phyloP scores from a whole-genome alignment of 64 coral and sea anemone genomes.

The Acropora yongei region DNA sequence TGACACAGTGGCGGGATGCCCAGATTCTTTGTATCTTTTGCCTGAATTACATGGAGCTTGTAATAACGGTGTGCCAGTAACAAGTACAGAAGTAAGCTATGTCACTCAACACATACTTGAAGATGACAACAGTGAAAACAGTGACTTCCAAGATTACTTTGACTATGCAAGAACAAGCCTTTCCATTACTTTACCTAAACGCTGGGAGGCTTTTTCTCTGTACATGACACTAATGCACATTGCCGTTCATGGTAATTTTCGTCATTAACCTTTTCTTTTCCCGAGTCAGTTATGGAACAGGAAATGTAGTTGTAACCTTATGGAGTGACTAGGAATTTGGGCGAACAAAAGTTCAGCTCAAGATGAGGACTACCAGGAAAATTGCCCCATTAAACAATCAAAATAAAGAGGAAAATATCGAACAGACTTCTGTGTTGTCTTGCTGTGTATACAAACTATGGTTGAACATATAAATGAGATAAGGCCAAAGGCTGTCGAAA shows the following conservation, averaged over 20 bases:
- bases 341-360: neutral
- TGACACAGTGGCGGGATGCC: slow-evolving; percentile 50
- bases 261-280: neutral
- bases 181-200: slow-evolving; percentile 14
- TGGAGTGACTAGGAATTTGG: neutral
- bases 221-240: slow-evolving; percentile 17
- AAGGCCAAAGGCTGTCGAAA: neutral
- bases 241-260: slow-evolving; percentile 8
- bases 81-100: slow-evolving; percentile 15
- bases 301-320: neutral
- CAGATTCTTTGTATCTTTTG: slow-evolving; percentile 34
- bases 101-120: slow-evolving; percentile 1
- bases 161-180: slow-evolving; percentile 22
- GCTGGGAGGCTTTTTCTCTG: slow-evolving; percentile 23
- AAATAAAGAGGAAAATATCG: neutral
- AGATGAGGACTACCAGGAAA: neutral
- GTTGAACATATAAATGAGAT: neutral
- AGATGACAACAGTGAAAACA: neutral
- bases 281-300: neutral
- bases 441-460: neutral
- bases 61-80: slow-evolving; percentile 20
- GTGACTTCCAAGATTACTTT: slow-evolving; percentile 35
- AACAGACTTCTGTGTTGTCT: neutral
- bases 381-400: neutral
- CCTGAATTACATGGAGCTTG: slow-evolving; percentile 53